Base-by-base conservation (phyloP, 2,113 vertebrate species). In the Corythoichthys haematopterus region DNA sequence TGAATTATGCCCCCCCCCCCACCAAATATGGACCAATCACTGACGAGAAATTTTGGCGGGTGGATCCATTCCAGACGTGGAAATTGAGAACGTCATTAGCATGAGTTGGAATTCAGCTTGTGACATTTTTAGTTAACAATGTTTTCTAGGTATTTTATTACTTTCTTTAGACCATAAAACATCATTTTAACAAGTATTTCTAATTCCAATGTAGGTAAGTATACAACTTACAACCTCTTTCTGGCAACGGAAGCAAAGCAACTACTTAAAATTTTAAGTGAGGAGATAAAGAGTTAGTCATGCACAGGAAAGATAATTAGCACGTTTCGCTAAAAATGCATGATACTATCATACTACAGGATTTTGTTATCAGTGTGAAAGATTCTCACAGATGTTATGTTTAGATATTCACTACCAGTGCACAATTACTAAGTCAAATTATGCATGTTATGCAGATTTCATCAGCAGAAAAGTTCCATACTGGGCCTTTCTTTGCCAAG, bases 391-490 rank as follows among this genome's bases (percentile, higher is more conserved):
- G 40, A 28, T 45, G 40, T 3, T n/a, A 62, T 13, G 13, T 50
- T 64, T 2, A 6, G 43, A 53, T 62, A 46, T 10, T 38, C n/a
- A 48, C n/a, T 38, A 20, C 33, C 4, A 75, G 62, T 62, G 40
- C 2, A 46, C 38, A 38, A 45, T 61, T 56, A 63, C 45, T 47
- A 66, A 15, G 36, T 65, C 58, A 75, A 69, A 61, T 67, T 7
- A 80, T 60, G 43, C 68, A 15, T 51, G 36, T 62, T 59, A n/a
- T 64, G 38, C 58, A 47, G 70, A 74, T 71, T 62, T 69, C 72
- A 81, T 85, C 80, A 74, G 75, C 51, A 82, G 65, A 84, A 84
- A 80, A 77, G 76, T 82, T 70, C 77, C 58, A 70, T n/a, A 4
- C 11, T 12, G 65, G 69, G 65, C 14, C 70, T 70, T 83, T 74